phyloP scores from a whole-genome alignment of 1,140 invertebrate genomes.

The Sesamia nonagrioides region DNA sequence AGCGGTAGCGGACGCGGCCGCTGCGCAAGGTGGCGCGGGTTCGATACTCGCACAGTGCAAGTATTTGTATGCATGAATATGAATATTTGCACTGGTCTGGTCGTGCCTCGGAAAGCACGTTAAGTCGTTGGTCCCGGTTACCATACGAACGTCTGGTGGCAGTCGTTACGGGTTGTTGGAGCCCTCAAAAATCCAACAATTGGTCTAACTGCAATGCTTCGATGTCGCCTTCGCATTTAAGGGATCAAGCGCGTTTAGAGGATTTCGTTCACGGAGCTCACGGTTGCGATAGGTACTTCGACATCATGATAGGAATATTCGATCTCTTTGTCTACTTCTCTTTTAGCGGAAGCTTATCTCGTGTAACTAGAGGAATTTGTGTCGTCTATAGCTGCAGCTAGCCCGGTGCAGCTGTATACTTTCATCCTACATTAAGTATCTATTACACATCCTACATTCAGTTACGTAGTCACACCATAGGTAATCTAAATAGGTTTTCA shows the following conservation, averaged over 20 bases:
- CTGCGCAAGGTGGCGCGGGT: too few relatives aligned
- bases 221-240: too few relatives aligned
- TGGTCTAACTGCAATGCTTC: too few relatives aligned
- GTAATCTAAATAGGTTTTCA: conserved; percentile 8
- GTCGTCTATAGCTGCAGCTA: neutral
- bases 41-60: too few relatives aligned
- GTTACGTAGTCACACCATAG: neutral
- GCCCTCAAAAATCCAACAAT: too few relatives aligned
- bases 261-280: neutral
- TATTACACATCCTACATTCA: neutral
- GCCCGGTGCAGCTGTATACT: neutral
- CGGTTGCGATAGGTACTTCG: neutral
- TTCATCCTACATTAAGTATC: neutral
- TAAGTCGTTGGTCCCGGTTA: too few relatives aligned
- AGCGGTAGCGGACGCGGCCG: too few relatives aligned
- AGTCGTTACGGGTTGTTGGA: too few relatives aligned
- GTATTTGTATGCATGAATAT: too few relatives aligned
- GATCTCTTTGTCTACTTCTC: neutral
- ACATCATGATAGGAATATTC: conserved; percentile 12
- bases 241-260: conserved; percentile 11
- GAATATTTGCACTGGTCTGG: too few relatives aligned
- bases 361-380: conserved; percentile 1
- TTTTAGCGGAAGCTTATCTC: neutral
- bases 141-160: too few relatives aligned
- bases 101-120: too few relatives aligned